A percentile compares a stretch with the other conserved stretches of the same genome.
Evolutionary conservation across 2,797 vertebrate species (phyloP).

Genomic region (Microctenopoma steveboyesi): DNA sequence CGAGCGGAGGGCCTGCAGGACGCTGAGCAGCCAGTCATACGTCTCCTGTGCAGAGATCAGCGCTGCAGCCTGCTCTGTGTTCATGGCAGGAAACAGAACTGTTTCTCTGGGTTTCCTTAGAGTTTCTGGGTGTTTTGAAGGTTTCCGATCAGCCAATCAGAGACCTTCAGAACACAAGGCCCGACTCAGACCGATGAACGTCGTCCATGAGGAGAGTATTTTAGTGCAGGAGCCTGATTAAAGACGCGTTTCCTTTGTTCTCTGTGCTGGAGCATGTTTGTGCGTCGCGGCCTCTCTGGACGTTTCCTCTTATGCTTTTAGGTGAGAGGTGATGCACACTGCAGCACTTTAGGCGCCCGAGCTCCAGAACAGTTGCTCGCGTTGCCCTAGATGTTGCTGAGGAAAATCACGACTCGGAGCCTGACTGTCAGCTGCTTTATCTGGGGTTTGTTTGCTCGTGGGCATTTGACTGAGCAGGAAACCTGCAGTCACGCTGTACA

Average conservation of each 20-base stretch:
- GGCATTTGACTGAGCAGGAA: neutral
- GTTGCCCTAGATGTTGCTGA: neutral
- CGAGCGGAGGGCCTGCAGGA: conserved; percentile 15
- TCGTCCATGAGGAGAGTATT: neutral
- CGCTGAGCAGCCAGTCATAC: conserved; percentile 70
- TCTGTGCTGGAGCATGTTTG: conserved; percentile 40
- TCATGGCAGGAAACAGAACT: neutral
- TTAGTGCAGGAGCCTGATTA: too few species aligned
- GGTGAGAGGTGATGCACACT: neutral
- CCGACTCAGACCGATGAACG: neutral
- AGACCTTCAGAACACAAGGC: neutral
- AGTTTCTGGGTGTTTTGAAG: neutral
- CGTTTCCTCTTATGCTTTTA: neutral
- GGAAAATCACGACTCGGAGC: neutral
- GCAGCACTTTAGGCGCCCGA: conserved; percentile 2
- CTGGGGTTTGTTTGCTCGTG: neutral
- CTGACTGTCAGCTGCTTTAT: neutral
- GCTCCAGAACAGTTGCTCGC: neutral
- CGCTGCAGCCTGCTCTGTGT: neutral
- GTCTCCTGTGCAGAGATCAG: conserved; percentile 8
- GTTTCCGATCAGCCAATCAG: conserved; percentile 44
- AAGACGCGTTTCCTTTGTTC: neutral
- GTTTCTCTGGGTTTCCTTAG: neutral
- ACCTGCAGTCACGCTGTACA: neutral
- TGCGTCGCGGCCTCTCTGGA: conserved; percentile 10